These are phyloP conservation scores for Bovichtus diacanthus DNA, from an alignment of 2,797 vertebrate genomes.

Conservation along the genomic window DNA sequence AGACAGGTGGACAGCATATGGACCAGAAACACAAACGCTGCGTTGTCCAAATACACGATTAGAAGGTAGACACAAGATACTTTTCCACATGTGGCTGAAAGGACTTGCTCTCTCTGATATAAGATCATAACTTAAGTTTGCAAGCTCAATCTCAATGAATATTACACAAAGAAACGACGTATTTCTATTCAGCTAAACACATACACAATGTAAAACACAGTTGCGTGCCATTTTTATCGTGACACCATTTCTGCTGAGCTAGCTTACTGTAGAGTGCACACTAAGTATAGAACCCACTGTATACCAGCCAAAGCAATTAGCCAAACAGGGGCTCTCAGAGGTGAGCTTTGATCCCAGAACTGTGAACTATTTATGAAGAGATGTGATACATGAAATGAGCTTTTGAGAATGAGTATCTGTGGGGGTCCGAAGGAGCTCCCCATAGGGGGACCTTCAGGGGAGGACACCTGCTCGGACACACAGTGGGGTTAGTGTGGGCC, in stretches of 20 bases:
- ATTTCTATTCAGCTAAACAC: not conserved
- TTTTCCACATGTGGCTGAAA: constrained; percentile 28
- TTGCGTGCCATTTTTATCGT: not conserved
- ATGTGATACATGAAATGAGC: constrained; percentile 73
- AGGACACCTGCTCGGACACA: constrained; percentile 56
- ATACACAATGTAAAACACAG: not conserved
- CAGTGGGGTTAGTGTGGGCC: constrained; percentile 44
- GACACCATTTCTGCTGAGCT: not conserved
- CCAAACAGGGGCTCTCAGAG: constrained; percentile 68
- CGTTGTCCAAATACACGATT: constrained; percentile 45
- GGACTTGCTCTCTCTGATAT: not conserved
- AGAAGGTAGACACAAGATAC: constrained; percentile 23
- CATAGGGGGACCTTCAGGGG: constrained; percentile 63
- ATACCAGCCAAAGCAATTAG: constrained; percentile 69
- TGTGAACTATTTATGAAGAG: constrained; percentile 83
- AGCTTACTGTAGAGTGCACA: constrained; percentile 25
- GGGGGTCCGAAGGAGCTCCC: constrained; percentile 55
- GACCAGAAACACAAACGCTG: constrained; percentile 56
- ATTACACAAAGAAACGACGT: not conserved
- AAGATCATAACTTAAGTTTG: not conserved
- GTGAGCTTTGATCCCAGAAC: constrained; percentile 78
- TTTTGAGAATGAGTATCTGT: constrained; percentile 60
- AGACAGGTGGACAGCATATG: constrained; percentile 77
- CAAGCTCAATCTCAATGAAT: not conserved
- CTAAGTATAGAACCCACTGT: constrained; percentile 30